Evolutionary conservation across 2,888 invertebrate genomes (phyloP), one percentile per base, ranked within the genome.

Genomic region (Brachypalpus laphriformis): DNA sequence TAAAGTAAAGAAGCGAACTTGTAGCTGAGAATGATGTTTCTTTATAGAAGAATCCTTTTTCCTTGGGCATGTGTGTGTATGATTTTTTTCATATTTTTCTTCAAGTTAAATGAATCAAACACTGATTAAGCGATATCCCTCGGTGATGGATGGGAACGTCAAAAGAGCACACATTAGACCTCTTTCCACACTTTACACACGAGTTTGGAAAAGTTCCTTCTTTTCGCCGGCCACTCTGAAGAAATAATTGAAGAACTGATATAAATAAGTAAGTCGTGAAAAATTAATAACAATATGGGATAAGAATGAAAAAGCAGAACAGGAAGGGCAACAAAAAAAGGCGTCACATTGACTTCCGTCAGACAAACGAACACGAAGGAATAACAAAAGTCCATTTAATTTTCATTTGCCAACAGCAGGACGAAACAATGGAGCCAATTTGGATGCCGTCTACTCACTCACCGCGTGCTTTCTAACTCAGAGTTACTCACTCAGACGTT

Each of bases 391-490:
- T 20, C 56, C 11, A 83, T 70, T 83, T 78, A 68, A 78, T 78
- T 83, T 83, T 68, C 63, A 74, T 70, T 74, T 78, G 34, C 22
- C 42, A 51, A 61, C 61, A 54, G 8, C 61, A 54, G 8, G n/a
- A 34, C 47, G 31, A 83, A 83, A 83, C 78, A 83, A 78, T 78
- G 68, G 78, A 78, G 42, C 56, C 78, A 83, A 78, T 78, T 83
- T 74, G 68, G 56, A 49, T 56, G 54, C 37, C 40, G 31, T 47
- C 59, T 9, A 42, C 45, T 31, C 47, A 56, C 75, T 59, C 4
- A 37, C 65, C 9, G 22, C n/a, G 37, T 11, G 37, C 16, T 1
- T 40, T 1, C 28, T 28, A 3, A 61, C 16, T 61, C 28, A 22
- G 40, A 31, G 57, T 37, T 40, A 57, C n/a, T 40, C 49, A 16